Evolutionary conservation across 2,888 invertebrate species (phyloP).

Genomic region (Diplazon laetatorius): DNA sequence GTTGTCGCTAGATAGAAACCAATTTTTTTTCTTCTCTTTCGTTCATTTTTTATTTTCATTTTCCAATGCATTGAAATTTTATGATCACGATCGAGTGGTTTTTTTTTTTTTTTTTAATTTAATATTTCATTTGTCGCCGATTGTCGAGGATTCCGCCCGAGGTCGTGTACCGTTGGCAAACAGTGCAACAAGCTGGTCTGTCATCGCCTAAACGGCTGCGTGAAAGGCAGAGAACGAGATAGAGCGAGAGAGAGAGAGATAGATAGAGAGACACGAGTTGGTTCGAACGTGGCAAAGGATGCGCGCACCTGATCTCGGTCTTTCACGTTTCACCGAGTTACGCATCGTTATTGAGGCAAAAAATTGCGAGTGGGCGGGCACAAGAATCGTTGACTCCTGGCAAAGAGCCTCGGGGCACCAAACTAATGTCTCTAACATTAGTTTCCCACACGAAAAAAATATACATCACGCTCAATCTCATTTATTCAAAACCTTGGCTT

Average conservation of each 20-base stretch:
- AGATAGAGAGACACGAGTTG: no score
- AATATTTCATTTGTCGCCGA: background rate
- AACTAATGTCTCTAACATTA: no score
- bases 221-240: conserved; percentile 54
- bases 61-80: no score
- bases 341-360: conserved; percentile 44
- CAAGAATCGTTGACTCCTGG: no score
- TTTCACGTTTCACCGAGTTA: conserved; percentile 46
- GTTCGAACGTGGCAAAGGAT: conserved; percentile 23
- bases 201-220: conserved; percentile 59
- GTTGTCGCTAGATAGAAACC: no score
- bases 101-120: background rate
- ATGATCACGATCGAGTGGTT: no score
- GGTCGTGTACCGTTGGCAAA: conserved; percentile 62
- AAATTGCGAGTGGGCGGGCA: background rate
- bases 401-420: no score
- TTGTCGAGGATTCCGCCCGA: conserved; percentile 41
- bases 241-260: no score
- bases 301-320: conserved; percentile 50
- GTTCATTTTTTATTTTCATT: no score
- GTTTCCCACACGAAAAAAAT: no score
- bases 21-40: no score
- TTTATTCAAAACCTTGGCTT: background rate
- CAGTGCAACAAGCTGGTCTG: conserved; percentile 64
- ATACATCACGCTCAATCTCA: no score